Conservation (phyloP, 2,113 vertebrate species). For the Nibea albiflora region DNA sequence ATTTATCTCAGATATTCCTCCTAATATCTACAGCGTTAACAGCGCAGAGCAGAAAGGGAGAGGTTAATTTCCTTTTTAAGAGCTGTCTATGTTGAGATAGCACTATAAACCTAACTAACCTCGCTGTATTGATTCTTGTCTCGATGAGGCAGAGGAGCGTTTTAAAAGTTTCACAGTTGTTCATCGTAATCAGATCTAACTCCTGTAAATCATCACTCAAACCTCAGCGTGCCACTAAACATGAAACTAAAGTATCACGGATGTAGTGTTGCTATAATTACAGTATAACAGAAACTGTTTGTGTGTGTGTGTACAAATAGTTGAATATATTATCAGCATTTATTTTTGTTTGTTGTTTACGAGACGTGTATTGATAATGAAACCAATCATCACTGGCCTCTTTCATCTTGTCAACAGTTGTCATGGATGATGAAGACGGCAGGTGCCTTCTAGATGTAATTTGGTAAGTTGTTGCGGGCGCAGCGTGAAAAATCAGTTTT, state of each 20-base stretch:
- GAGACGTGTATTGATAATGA: neutral
- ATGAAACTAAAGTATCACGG: neutral
- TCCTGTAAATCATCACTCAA: neutral
- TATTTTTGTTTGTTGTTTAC: too few relatives aligned
- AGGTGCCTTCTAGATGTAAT: slow-evolving; percentile 99
- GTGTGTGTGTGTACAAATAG: too few relatives aligned
- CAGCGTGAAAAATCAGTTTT: neutral
- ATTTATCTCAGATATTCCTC: too few relatives aligned
- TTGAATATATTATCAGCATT: too few relatives aligned
- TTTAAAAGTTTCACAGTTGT: neutral
- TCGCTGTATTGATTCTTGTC: neutral
- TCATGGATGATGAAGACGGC: slow-evolving; percentile 99
- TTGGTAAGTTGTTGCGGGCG: slow-evolving; percentile 87
- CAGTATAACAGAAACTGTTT: neutral
- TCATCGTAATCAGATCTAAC: neutral
- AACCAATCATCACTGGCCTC: neutral
- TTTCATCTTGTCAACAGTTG: slow-evolving; percentile 87
- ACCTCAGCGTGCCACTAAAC: neutral
- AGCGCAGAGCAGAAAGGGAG: neutral
- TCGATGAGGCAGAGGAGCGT: neutral
- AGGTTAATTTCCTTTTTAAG: neutral
- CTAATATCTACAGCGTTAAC: neutral
- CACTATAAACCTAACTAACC: neutral
- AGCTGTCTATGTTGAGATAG: neutral
- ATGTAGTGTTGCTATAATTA: neutral